These are phyloP conservation scores for Popillia japonica DNA, from an alignment of 1,140 invertebrate species.

Conservation along the genomic window DNA sequence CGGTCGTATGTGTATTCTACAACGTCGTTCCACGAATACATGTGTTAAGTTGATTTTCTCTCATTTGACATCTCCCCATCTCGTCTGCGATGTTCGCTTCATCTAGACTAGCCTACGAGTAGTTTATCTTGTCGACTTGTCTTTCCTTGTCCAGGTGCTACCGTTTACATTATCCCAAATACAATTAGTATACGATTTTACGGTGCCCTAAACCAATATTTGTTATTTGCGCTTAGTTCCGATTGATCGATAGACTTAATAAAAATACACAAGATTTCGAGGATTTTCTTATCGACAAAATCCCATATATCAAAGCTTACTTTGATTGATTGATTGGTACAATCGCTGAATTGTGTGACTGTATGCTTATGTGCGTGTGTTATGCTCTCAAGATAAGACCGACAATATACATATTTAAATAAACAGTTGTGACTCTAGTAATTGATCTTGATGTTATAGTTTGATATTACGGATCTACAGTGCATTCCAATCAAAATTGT, in stretches of 20 bases:
- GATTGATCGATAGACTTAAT: slow-evolving; percentile 34
- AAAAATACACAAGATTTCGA: slow-evolving; percentile 35
- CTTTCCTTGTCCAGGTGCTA: slow-evolving; percentile 32
- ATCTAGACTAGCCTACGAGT: neutral
- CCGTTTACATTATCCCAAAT: slow-evolving; percentile 34
- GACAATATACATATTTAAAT: neutral
- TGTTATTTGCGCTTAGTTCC: slow-evolving; percentile 24
- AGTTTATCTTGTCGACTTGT: slow-evolving; percentile 32
- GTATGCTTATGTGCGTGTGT: neutral
- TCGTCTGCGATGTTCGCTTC: neutral
- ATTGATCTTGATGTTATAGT: no score
- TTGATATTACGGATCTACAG: no score
- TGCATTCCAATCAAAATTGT: no score
- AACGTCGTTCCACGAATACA: slow-evolving; percentile 11
- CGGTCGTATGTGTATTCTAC: slow-evolving; percentile 17
- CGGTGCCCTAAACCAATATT: slow-evolving; percentile 22
- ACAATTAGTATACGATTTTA: slow-evolving; percentile 31
- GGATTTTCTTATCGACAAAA: slow-evolving; percentile 30
- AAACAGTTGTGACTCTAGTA: neutral
- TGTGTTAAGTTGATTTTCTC: neutral
- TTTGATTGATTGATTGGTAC: slow-evolving; percentile 36
- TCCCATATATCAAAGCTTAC: slow-evolving; percentile 21
- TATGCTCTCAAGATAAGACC: slow-evolving; percentile 26
- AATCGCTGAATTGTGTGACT: neutral
- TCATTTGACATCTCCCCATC: neutral